Conservation (phyloP, 37 sponge, comb jelly and placozoan species). For the Hexactinellida sp. region DNA sequence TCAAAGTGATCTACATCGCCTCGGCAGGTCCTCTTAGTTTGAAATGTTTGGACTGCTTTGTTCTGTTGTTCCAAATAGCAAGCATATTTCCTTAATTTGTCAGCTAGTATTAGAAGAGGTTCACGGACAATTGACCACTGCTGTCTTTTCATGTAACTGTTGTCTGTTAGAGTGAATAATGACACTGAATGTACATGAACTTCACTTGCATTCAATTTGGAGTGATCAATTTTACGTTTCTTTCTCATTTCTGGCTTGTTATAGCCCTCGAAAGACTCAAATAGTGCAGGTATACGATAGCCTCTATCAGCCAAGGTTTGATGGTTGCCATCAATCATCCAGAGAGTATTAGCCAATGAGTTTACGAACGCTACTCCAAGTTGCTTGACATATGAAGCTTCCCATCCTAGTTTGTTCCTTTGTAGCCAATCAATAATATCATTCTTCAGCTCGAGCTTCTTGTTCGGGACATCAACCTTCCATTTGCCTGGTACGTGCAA, state of each 20-base stretch:
- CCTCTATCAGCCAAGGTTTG: slow-evolving; percentile 21
- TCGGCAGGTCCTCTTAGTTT: slow-evolving; percentile 21
- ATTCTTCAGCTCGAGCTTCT: slow-evolving; percentile 32
- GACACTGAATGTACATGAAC: slow-evolving; percentile 20
- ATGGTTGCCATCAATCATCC: slow-evolving; percentile 38
- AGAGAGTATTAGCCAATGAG: slow-evolving; percentile 14
- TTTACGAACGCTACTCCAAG: slow-evolving; percentile 28
- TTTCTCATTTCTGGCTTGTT: slow-evolving; percentile 28
- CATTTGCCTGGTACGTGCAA: slow-evolving; percentile 24
- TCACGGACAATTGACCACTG: slow-evolving; percentile 21
- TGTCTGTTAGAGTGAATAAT: slow-evolving; percentile 23
- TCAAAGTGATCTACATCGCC: slow-evolving; percentile 29
- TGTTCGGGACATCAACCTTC: slow-evolving; percentile 23
- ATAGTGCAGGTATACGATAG: slow-evolving; percentile 21
- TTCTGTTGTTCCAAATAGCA: slow-evolving; percentile 23
- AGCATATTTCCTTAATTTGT: slow-evolving; percentile 35
- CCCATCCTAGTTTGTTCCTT: slow-evolving; percentile 28
- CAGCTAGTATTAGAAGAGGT: slow-evolving; percentile 29
- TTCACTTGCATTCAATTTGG: slow-evolving; percentile 20
- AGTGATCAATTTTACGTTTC: slow-evolving; percentile 19
- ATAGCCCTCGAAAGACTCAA: slow-evolving; percentile 29
- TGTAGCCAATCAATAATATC: slow-evolving; percentile 27
- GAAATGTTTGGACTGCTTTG: slow-evolving; percentile 7
- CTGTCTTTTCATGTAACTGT: slow-evolving; percentile 27
- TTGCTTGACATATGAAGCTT: slow-evolving; percentile 18